Evolutionary conservation across 2,888 invertebrate genomes (phyloP).

Genomic region (Megaustenia siamemsis): DNA sequence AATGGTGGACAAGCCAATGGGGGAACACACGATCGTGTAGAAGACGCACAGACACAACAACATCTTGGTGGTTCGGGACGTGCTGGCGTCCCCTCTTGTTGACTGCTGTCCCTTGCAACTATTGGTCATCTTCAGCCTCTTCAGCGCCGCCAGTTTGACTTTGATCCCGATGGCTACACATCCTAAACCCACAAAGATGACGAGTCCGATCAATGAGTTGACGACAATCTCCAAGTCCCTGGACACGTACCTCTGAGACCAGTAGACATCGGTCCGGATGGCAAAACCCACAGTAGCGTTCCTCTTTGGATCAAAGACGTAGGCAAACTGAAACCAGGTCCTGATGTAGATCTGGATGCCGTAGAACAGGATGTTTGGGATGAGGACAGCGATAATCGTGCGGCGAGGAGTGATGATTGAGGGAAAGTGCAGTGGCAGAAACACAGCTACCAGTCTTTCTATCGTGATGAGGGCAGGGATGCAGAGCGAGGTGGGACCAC

Average conservation of each 20-base stretch:
- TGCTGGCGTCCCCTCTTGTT: not conserved
- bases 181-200: conserved; percentile 11
- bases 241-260: not conserved
- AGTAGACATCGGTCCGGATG: conserved; percentile 22
- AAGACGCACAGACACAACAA: conserved; percentile 22
- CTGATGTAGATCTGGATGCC: conserved; percentile 21
- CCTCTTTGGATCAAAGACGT: not conserved
- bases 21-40: conserved; percentile 11
- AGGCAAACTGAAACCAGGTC: conserved; percentile 40
- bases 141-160: conserved; percentile 21
- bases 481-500: conserved; percentile 11
- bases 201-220: not conserved
- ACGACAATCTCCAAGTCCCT: conserved; percentile 12
- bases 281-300: conserved; percentile 14
- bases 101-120: not conserved
- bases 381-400: conserved; percentile 9
- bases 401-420: conserved; percentile 20
- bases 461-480: conserved; percentile 28
- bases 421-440: conserved; percentile 31
- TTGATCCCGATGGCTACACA: conserved; percentile 42
- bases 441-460: conserved; percentile 37
- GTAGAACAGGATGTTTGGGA: not conserved
- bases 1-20: conserved; percentile 13
- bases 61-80: conserved; percentile 17
- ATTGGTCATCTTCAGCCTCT: conserved; percentile 26